Conservation (phyloP, 2,888 invertebrate genomes). For the Hedychridium roseum region DNA sequence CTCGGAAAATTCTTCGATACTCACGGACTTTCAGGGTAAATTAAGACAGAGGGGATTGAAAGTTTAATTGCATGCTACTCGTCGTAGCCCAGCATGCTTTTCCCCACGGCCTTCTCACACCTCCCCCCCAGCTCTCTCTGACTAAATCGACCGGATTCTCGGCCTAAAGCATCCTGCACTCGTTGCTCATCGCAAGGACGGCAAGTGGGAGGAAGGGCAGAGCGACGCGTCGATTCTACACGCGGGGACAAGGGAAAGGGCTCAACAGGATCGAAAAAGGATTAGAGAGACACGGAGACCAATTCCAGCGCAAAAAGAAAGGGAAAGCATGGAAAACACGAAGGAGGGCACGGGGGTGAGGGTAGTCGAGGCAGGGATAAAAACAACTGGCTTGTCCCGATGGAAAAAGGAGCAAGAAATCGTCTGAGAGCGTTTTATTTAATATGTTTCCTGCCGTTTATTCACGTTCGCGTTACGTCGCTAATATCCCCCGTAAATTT, state of each 20-base stretch:
- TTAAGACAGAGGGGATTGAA: slow-evolving; percentile 47
- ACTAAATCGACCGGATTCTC: slow-evolving; percentile 24
- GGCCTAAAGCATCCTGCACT: slow-evolving; percentile 2
- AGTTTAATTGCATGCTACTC: slow-evolving; percentile 54
- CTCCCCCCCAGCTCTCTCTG: neutral
- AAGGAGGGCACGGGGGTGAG: slow-evolving; percentile 8
- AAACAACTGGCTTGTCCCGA: no score
- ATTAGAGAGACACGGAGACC: no score
- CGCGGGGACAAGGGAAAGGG: slow-evolving; percentile 6
- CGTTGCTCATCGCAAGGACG: no score
- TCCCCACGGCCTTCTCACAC: slow-evolving; percentile 21
- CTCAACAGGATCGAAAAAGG: slow-evolving; percentile 11
- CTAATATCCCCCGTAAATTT: no score
- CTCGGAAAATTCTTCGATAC: slow-evolving; percentile 38
- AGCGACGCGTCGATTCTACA: slow-evolving; percentile 12
- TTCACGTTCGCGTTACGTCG: no score
- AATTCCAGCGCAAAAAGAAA: slow-evolving; percentile 5
- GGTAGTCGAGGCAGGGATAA: no score
- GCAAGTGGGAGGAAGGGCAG: slow-evolving; percentile 4
- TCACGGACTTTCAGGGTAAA: slow-evolving; percentile 33
- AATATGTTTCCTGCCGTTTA: no score
- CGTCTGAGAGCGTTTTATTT: no score
- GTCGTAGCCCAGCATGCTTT: no score
- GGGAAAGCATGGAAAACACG: neutral
- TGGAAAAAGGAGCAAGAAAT: neutral